These are phyloP conservation scores for Osmoderma eremita DNA, from an alignment of 2,888 invertebrate genomes.

Conservation along the genomic window DNA sequence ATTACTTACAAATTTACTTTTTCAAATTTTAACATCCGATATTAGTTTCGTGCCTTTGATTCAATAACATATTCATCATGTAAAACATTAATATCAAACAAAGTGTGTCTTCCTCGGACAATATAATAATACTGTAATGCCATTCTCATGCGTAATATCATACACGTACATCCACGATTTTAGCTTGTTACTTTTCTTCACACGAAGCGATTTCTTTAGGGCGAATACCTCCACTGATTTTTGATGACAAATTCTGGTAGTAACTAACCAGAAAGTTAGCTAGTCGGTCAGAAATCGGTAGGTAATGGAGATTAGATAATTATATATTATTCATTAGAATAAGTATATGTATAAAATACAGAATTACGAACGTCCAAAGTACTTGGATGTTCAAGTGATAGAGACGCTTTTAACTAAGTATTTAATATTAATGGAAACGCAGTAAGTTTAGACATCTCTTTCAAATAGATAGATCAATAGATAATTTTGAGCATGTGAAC, in stretches of 20 bases:
- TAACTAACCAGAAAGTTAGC: too few relatives aligned
- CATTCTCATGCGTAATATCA: not conserved
- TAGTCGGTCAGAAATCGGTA: not conserved
- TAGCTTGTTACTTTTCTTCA: too few relatives aligned
- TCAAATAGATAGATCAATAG: slow-evolving; percentile 14
- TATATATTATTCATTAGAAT: not conserved
- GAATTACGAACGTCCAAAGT: slow-evolving; percentile 25
- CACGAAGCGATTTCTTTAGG: too few relatives aligned
- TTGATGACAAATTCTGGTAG: slow-evolving; percentile 5
- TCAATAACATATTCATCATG: too few relatives aligned
- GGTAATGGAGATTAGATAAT: not conserved
- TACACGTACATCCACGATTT: too few relatives aligned
- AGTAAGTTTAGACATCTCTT: slow-evolving; percentile 36
- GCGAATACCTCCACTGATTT: not conserved
- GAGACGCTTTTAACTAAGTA: slow-evolving; percentile 31
- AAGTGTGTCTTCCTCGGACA: slow-evolving; percentile 38
- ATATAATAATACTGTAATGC: slow-evolving; percentile 38
- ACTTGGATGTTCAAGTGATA: slow-evolving; percentile 32
- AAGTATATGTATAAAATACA: slow-evolving; percentile 13
- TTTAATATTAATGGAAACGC: slow-evolving; percentile 20
- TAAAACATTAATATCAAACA: not conserved
- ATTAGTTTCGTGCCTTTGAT: too few relatives aligned
- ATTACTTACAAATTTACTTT: too few relatives aligned
- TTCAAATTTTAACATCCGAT: too few relatives aligned
- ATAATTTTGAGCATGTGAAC: slow-evolving; percentile 1